These are phyloP conservation scores for Austrolebias charrua DNA, from an alignment of 2,797 vertebrate genomes.

Conservation along the genomic window DNA sequence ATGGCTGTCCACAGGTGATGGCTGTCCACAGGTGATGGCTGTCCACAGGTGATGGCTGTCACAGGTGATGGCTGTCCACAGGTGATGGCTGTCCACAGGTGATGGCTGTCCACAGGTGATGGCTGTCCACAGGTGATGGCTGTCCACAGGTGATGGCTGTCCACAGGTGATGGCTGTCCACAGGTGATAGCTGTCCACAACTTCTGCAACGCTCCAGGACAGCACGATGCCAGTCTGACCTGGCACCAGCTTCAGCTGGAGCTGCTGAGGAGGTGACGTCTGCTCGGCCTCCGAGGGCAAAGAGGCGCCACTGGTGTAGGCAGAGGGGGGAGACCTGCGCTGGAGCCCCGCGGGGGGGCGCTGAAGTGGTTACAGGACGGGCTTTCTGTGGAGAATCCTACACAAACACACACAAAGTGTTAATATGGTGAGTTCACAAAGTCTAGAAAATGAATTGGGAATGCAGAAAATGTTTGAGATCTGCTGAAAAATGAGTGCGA, in stretches of 20 bases:
- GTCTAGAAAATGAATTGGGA: too few species aligned
- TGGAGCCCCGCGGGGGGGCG: slow-evolving; percentile 35
- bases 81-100: slow-evolving; percentile 98
- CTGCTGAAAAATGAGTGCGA: too few species aligned
- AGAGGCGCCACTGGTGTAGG: slow-evolving; percentile 83
- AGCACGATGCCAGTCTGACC: slow-evolving; percentile 97
- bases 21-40: slow-evolving; percentile 98
- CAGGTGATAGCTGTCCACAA: slow-evolving; percentile 97
- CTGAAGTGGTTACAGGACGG: slow-evolving; percentile 48
- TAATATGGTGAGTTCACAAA: neutral
- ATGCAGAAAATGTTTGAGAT: too few species aligned
- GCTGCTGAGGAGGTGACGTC: slow-evolving; percentile 92
- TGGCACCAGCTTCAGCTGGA: slow-evolving; percentile 94
- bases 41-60: too few species aligned
- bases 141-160: slow-evolving; percentile 98
- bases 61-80: slow-evolving; percentile 98
- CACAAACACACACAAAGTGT: slow-evolving; percentile 5
- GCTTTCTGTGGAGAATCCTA: slow-evolving; percentile 75
- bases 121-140: slow-evolving; percentile 98
- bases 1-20: slow-evolving; percentile 98
- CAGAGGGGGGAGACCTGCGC: slow-evolving; percentile 77
- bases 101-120: slow-evolving; percentile 98
- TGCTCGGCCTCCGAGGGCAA: slow-evolving; percentile 89
- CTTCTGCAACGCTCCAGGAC: slow-evolving; percentile 95
- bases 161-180: slow-evolving; percentile 98